phyloP scores from a whole-genome alignment of 2,113 vertebrate species.

The Eretmochelys imbricata region DNA sequence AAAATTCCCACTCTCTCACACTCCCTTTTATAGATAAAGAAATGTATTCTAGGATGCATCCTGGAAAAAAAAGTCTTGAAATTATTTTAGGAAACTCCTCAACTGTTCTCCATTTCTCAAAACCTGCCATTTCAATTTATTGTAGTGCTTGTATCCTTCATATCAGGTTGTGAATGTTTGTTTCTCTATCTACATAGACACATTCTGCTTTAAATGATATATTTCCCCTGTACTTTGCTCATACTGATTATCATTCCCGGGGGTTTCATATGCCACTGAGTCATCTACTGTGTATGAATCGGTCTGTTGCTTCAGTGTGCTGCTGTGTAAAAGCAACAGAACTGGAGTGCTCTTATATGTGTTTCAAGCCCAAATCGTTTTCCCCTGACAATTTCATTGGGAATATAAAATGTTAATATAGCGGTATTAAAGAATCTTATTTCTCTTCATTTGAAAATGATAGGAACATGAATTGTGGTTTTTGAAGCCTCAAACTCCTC shows the following conservation, averaged over 20 bases:
- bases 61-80: neutral
- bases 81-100: neutral
- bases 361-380: slow-evolving; percentile 55
- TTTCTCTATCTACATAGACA: neutral
- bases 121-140: neutral
- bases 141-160: neutral
- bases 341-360: slow-evolving; percentile 8
- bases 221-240: neutral
- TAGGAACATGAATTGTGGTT: slow-evolving; percentile 28
- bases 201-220: neutral
- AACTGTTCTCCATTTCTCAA: neutral
- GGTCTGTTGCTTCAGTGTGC: neutral
- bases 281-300: neutral
- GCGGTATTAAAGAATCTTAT: slow-evolving; percentile 12
- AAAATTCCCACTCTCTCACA: too few relatives aligned
- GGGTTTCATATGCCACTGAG: neutral
- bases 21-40: neutral
- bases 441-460: slow-evolving; percentile 41
- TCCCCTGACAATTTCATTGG: neutral
- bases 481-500: neutral
- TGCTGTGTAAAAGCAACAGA: neutral
- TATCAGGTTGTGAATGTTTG: neutral
- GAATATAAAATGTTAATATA: slow-evolving; percentile 18
- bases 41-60: neutral
- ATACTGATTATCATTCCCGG: neutral